Percentiles rank a stretch among this genome's conserved stretches.
These are phyloP conservation scores for Pangasianodon gigas DNA, from an alignment of 2,113 vertebrate genomes.

Conservation along the genomic window DNA sequence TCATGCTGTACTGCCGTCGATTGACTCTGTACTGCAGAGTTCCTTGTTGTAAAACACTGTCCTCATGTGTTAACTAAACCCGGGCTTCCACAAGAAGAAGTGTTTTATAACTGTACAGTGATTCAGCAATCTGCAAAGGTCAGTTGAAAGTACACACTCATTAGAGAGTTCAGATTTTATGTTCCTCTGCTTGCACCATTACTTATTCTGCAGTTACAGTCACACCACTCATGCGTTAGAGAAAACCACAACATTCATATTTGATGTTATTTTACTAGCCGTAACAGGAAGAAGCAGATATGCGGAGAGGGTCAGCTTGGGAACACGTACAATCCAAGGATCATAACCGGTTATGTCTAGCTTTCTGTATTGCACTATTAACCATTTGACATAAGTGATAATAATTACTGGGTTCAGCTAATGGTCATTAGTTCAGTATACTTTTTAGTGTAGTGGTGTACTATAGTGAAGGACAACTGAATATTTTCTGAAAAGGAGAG, in stretches of 20 bases:
- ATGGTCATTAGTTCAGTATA: not conserved
- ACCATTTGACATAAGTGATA: not conserved
- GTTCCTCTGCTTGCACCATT: slow-evolving; percentile 6
- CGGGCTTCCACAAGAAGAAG: not conserved
- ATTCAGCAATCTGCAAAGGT: slow-evolving; percentile 37
- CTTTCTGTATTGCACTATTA: not conserved
- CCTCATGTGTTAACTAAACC: not conserved
- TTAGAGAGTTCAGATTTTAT: slow-evolving; percentile 27
- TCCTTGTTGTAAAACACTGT: not conserved
- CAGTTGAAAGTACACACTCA: slow-evolving; percentile 39
- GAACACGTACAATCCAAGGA: not conserved
- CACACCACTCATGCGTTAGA: not conserved
- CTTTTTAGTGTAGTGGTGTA: not conserved
- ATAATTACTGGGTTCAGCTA: not conserved
- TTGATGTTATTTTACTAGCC: not conserved
- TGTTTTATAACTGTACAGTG: slow-evolving; percentile 29
- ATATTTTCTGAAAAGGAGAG: not conserved
- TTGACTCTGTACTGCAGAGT: not conserved
- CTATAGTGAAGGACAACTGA: not conserved
- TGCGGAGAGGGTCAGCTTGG: not conserved
- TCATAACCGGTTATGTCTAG: not conserved
- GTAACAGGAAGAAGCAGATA: not conserved
- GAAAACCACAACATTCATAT: not conserved
- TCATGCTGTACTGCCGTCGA: not conserved
- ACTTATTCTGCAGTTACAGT: slow-evolving; percentile 18